Conservation (phyloP, 1,140 invertebrate species). For the Drosophila trapezifrons region DNA sequence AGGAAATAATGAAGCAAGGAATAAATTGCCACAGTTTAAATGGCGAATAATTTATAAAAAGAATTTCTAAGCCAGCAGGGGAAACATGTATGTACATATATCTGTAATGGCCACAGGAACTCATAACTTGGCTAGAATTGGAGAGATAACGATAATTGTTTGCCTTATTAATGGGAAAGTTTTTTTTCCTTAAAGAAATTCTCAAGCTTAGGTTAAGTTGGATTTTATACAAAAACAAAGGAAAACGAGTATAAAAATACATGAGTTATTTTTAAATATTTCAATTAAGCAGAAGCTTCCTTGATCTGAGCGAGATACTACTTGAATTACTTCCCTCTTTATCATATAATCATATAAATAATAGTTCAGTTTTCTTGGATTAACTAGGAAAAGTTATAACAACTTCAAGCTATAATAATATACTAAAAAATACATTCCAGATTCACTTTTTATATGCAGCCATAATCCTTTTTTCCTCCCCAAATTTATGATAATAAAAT, state of each 20-base stretch:
- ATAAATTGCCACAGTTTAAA: constrained; percentile 49
- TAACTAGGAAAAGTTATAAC: too few relatives aligned
- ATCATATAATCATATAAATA: neutral
- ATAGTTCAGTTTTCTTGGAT: neutral
- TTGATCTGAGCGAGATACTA: too few relatives aligned
- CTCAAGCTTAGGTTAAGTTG: neutral
- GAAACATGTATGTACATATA: constrained; percentile 22
- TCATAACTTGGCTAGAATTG: constrained; percentile 17
- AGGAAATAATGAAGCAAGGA: constrained; percentile 36
- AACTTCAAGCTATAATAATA: too few relatives aligned
- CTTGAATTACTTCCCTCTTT: too few relatives aligned
- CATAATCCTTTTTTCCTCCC: too few relatives aligned
- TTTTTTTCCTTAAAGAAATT: neutral
- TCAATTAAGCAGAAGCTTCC: too few relatives aligned
- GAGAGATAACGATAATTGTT: neutral
- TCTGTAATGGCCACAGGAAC: constrained; percentile 17
- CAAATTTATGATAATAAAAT: constrained; percentile 3
- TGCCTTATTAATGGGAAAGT: neutral
- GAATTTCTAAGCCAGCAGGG: constrained; percentile 20
- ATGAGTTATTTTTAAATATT: neutral
- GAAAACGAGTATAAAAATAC: too few relatives aligned
- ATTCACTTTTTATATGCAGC: constrained; percentile 4
- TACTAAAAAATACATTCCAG: neutral
- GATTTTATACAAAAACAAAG: too few relatives aligned
- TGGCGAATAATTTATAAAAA: constrained; percentile 41